phyloP scores from a whole-genome alignment of 2,888 invertebrate genomes.

The Brachyptera putata region DNA sequence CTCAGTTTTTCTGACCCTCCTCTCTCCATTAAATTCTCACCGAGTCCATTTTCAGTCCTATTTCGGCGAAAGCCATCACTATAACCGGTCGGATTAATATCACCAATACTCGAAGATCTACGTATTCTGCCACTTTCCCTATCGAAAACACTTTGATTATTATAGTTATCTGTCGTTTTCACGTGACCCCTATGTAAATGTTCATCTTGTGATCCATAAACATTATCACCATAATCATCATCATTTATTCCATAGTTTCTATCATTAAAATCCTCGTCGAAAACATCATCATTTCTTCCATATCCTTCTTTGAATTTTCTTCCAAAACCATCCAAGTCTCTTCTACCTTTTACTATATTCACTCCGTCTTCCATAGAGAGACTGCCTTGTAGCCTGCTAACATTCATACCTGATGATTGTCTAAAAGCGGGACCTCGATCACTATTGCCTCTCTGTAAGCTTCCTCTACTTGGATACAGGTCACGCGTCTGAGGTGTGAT shows the following conservation, averaged over 20 bases:
- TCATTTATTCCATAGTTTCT: neutral
- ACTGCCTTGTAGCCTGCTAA: slow-evolving; percentile 12
- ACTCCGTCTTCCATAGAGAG: slow-evolving; percentile 21
- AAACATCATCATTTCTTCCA: slow-evolving; percentile 17
- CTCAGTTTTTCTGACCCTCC: neutral
- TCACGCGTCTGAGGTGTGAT: slow-evolving; percentile 40
- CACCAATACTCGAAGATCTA: neutral
- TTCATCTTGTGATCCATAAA: too few species aligned
- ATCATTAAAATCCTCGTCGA: slow-evolving; percentile 18
- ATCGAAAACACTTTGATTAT: too few species aligned
- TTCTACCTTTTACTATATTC: slow-evolving; percentile 11
- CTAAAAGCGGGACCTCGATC: slow-evolving; percentile 4
- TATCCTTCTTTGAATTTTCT: slow-evolving; percentile 18
- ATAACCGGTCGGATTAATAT: neutral
- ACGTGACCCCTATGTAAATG: too few species aligned
- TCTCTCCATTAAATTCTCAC: too few species aligned
- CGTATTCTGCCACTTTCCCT: too few species aligned
- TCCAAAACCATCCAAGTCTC: slow-evolving; percentile 14
- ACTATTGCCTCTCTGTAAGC: slow-evolving; percentile 9
- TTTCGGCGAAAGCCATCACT: too few species aligned
- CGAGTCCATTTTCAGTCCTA: too few species aligned
- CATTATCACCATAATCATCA: neutral
- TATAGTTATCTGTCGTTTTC: too few species aligned
- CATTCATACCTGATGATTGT: neutral
- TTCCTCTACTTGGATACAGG: too few species aligned